Conservation (phyloP, 2,797 vertebrate genomes). For the Pitangus sulphuratus region DNA sequence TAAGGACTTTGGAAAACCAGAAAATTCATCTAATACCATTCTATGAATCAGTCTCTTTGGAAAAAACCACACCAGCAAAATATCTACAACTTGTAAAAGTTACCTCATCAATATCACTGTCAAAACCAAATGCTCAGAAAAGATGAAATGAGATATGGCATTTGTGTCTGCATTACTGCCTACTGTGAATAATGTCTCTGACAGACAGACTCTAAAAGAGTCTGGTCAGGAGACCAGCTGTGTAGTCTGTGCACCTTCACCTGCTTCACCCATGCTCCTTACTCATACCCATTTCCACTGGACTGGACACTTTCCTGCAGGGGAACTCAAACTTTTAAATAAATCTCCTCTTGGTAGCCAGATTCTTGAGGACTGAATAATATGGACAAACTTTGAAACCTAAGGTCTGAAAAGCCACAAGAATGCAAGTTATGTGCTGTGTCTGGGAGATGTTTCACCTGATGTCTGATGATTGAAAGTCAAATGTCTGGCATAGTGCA, state of each 20-base stretch:
- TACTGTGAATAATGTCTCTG: background rate
- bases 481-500: background rate
- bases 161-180: background rate
- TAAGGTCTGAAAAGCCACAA: background rate
- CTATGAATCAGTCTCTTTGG: background rate
- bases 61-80: background rate
- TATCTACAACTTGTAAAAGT: background rate
- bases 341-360: background rate
- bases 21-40: background rate
- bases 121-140: background rate
- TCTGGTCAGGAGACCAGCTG: background rate
- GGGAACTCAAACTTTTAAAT: background rate
- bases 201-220: background rate
- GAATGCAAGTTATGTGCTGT: background rate
- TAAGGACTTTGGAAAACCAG: background rate
- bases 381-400: background rate
- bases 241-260: background rate
- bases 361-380: background rate
- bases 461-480: background rate
- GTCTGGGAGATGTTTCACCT: fast-evolving
- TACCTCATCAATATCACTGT: background rate
- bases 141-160: background rate
- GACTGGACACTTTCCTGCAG: background rate
- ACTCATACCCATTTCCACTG: background rate
- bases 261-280: background rate